phyloP scores from a whole-genome alignment of 2,797 vertebrate genomes.

The Syngnathus rostellatus region DNA sequence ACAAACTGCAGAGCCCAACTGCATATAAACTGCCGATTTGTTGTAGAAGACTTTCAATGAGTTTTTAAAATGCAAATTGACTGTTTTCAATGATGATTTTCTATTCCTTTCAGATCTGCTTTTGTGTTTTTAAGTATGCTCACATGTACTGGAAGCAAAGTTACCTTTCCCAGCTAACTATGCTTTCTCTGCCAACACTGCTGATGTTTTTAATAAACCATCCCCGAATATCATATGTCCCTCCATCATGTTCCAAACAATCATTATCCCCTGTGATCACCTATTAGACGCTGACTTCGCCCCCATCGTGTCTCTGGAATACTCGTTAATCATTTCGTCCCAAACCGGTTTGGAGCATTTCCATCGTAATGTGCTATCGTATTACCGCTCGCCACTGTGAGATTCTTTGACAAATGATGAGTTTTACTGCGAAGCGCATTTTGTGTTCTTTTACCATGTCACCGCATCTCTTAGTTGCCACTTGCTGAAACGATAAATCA shows the following conservation, averaged over 20 bases:
- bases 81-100: not conserved
- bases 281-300: constrained; percentile 14
- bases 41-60: no score
- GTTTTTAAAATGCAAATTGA: not conserved
- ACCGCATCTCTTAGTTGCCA: not conserved
- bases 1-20: constrained; percentile 24
- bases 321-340: constrained; percentile 23
- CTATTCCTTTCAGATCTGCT: not conserved
- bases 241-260: constrained; percentile 18
- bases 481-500: not conserved
- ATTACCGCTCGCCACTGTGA: not conserved
- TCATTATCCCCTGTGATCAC: constrained; percentile 23
- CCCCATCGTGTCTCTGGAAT: constrained; percentile 3
- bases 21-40: constrained; percentile 29
- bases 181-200: constrained; percentile 26
- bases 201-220: constrained; percentile 12
- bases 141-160: constrained; percentile 37
- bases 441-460: not conserved
- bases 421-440: not conserved
- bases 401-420: constrained; percentile 1
- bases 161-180: constrained; percentile 29
- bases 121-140: constrained; percentile 12
- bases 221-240: constrained; percentile 7
- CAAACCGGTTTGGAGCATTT: constrained; percentile 16
- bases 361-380: not conserved